Base-by-base conservation (phyloP, 2,797 vertebrate species). In the Lycodopsis pacificus region DNA sequence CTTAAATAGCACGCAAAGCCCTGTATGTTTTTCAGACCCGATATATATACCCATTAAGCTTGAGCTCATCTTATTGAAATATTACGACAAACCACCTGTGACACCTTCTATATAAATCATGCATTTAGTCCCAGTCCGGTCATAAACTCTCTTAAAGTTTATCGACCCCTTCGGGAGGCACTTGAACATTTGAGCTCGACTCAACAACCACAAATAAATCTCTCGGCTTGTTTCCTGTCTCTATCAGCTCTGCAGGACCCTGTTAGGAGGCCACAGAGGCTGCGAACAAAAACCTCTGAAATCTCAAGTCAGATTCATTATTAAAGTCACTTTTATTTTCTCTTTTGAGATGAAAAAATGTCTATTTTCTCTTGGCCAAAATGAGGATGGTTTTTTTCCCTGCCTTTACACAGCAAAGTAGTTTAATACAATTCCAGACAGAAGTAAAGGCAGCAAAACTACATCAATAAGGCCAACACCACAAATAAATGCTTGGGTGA, bases 111-210 rank as follows among this genome's bases (percentile, higher is more conserved):
- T 44, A 80, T 48, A 84, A 81, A 65, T 73, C 70, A 86, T 69
- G 68, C 76, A 85, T 79, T 75, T 79, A 76, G 70, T 81, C 84
- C 76, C 48, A 56, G 53, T 79, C 67, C 67, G 68, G 71, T 85
- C 81, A 75, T 65, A 44, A 85, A 85, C 71, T 76, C 40, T 78
- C 19, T 58, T n/a, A 59, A 59, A 68, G 65, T 82, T 88, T 68
- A 53, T 71, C 14, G 44, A 84, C 75, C 73, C 77, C 69, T 89
- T 87, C 32, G 63, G 82, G 84, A 93, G 93, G 92, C 91, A 94
- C 92, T 92, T 92, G 4, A 75, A 86, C 71, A 86, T 56, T 48
- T 71, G 32, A 77, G 63, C 76, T 86, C 61, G 42, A 77, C 40
- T 83, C 69, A 66, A 80, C 20, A 76, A 22, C 25, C 57, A 77